Evolutionary conservation across 2,113 vertebrate species (phyloP), one percentile per base, ranked within the genome.

Genomic region (Oreocharis arfaki): DNA sequence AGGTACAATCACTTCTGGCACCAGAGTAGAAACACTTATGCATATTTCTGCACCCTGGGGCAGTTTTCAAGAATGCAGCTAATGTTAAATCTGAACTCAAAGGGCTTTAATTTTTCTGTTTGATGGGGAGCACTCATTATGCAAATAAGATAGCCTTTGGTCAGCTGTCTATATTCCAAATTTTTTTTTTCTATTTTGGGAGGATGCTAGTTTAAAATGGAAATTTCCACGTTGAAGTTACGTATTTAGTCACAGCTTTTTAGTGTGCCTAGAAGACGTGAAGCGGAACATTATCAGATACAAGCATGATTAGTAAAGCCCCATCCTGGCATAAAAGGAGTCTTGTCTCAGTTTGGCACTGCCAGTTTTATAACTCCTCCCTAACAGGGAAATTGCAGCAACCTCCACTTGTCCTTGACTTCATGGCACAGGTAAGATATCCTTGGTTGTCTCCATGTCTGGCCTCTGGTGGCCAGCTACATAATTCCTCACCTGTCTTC

Each of bases 31-130:
- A 96, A 47, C 93, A 93, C 94, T 95, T 96, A 81, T 41, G 91
- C 81, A 73, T 74, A 95, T 90, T 93, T 96, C 80, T 90, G 60
- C 79, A 78, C 90, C 92, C 84, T 16, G 44, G 96, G 92, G 91
- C 92, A 96, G 49, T 96, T 97, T 95, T 90, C 61, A 93, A 95
- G 95, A 94, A 89, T 71, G 68, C 47, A 83, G 63, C 56, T 96
- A 86, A 95, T 83, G 67, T 87, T 95, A 93, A 90, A 89, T 89
- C 47, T 88, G 83, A 95, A 95, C 77, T 75, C 79, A 86, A 82
- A 76, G 60, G 74, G 59, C 33, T 97, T 97, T 95, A 97, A 93
- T 91, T 96, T 95, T 96, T 97, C 91, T 97, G 73, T 97, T 94
- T 97, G 95, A 97, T 95, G 80, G 89, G 75, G 63, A 90, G 56